phyloP scores from a whole-genome alignment of 1,140 invertebrate genomes.

The Lepidurus couesii region DNA sequence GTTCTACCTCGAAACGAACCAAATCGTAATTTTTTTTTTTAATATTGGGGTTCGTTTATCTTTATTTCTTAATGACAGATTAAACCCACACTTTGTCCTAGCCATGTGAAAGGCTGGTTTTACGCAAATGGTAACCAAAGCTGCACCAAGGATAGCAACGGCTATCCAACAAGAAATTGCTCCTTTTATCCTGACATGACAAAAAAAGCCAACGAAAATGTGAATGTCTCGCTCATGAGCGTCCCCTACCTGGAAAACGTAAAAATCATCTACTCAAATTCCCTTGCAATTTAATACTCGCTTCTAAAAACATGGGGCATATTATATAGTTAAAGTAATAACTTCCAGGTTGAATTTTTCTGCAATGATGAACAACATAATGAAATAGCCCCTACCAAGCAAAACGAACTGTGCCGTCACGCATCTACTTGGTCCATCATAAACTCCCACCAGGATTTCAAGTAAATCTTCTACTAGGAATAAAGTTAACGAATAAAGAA shows the following conservation, averaged over 20 bases:
- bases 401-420: slow-evolving; percentile 46
- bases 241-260: slow-evolving; percentile 22
- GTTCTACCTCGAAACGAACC: slow-evolving; percentile 38
- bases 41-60: not conserved
- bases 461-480: not conserved
- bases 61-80: slow-evolving; percentile 4
- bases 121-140: not conserved
- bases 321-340: not conserved
- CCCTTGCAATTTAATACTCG: not conserved
- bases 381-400: slow-evolving; percentile 43
- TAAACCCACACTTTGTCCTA: slow-evolving; percentile 1
- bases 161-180: not conserved
- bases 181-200: not conserved
- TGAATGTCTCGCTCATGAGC: slow-evolving; percentile 2
- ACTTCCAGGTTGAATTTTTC: slow-evolving; percentile 39
- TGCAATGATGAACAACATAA: slow-evolving; percentile 45
- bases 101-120: slow-evolving; percentile 2
- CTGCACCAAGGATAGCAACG: not conserved
- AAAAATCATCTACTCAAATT: not conserved
- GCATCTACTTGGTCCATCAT: slow-evolving; percentile 46
- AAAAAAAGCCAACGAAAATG: not conserved
- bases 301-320: not conserved
- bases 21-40: not conserved
- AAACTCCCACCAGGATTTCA: slow-evolving; percentile 44
- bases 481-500: not conserved